A percentile compares a stretch with the other conserved stretches of the same genome.
Conservation (phyloP, 1,140 invertebrate species). For the Riptortus pedestris region DNA sequence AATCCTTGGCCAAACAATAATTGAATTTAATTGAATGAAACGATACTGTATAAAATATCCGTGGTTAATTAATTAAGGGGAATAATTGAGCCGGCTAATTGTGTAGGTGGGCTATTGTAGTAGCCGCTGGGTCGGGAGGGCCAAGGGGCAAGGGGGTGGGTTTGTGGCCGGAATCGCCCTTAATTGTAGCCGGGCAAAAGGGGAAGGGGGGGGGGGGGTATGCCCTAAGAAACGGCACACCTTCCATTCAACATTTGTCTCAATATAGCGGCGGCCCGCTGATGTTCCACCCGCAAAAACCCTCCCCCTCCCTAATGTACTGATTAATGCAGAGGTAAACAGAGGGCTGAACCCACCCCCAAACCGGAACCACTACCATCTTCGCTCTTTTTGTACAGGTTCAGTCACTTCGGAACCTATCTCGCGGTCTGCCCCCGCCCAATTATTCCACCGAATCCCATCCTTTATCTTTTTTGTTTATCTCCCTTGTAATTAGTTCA, state of each 20-base stretch:
- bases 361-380: too few species aligned
- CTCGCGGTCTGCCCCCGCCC: too few species aligned
- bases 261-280: too few species aligned
- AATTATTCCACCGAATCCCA: too few species aligned
- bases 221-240: background rate
- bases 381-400: too few species aligned
- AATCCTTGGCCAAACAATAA: slow-evolving; percentile 19
- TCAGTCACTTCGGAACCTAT: too few species aligned
- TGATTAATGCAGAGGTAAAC: slow-evolving; percentile 13
- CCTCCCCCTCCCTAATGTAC: background rate
- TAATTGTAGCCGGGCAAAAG: background rate
- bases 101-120: slow-evolving; percentile 23
- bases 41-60: slow-evolving; percentile 26
- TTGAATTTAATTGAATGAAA: slow-evolving; percentile 24
- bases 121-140: slow-evolving; percentile 10
- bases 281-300: slow-evolving; percentile 13
- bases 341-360: background rate
- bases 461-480: too few species aligned
- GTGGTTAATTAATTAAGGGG: slow-evolving; percentile 24
- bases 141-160: slow-evolving; percentile 5
- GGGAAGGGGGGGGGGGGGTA: background rate
- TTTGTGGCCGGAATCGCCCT: background rate
- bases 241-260: too few species aligned
- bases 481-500: too few species aligned
- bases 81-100: slow-evolving; percentile 27